Conservation (phyloP, 2,113 vertebrate genomes). For the Syrrhaptes paradoxus region DNA sequence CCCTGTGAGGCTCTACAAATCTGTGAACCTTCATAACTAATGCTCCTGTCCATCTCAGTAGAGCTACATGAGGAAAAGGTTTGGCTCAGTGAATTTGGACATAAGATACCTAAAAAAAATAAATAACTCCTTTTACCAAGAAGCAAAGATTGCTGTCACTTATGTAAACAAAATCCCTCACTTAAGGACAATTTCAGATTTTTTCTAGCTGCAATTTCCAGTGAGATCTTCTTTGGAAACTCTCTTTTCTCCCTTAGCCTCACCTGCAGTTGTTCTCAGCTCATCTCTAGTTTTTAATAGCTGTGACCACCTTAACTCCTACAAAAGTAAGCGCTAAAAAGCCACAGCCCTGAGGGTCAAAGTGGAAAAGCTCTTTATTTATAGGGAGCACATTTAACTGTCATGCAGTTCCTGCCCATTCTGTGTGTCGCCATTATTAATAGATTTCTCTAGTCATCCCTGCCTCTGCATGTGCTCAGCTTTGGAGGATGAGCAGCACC, state of each 20-base stretch:
- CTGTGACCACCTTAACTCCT: constrained; percentile 36
- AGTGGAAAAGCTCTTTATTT: constrained; percentile 41
- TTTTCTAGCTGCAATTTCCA: background rate
- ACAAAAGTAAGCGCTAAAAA: constrained; percentile 36
- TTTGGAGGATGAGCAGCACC: constrained; percentile 12
- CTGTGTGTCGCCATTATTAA: constrained; percentile 42
- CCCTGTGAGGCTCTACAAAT: background rate
- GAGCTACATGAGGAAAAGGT: background rate
- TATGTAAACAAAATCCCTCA: background rate
- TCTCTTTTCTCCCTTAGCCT: background rate
- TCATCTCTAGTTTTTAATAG: background rate
- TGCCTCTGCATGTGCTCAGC: background rate
- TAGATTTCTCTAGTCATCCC: background rate
- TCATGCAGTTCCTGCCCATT: constrained; percentile 40
- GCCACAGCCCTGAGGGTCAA: constrained; percentile 35
- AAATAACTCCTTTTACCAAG: background rate
- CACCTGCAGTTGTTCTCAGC: background rate
- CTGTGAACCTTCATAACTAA: background rate
- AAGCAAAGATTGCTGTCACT: background rate
- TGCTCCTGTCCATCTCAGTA: background rate
- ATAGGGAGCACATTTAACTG: constrained; percentile 59
- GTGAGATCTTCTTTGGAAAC: background rate
- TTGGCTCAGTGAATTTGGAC: background rate
- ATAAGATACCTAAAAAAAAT: background rate
- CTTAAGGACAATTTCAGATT: background rate